Conservation (phyloP, 2,797 vertebrate genomes). For the Gallinago stenura region DNA sequence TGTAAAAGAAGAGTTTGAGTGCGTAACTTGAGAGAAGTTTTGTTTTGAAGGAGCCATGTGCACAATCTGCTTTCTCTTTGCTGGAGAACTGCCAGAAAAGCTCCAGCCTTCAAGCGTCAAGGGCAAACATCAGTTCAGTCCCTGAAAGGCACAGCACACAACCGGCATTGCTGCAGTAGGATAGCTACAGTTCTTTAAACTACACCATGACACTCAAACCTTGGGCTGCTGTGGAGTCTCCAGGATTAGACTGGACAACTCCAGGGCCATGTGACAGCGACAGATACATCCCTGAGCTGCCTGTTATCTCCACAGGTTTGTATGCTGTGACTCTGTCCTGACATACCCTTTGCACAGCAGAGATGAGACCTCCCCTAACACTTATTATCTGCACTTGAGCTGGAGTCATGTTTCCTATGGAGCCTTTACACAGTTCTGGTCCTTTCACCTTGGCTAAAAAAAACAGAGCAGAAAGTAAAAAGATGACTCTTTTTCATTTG, state of each 20-base stretch:
- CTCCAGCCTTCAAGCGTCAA: background rate
- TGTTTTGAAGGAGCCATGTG: conserved; percentile 26
- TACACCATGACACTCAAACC: background rate
- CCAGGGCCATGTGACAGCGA: fast-evolving
- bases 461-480: background rate
- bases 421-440: background rate
- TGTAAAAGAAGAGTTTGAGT: background rate
- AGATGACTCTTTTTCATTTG: background rate
- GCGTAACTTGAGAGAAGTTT: conserved; percentile 2
- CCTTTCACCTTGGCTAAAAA: background rate
- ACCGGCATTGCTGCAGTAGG: background rate
- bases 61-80: background rate
- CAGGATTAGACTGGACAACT: background rate
- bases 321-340: background rate
- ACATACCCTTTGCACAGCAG: background rate
- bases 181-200: background rate
- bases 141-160: conserved; percentile 32
- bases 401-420: fast-evolving
- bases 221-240: background rate
- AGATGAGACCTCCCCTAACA: background rate
- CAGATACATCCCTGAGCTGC: background rate
- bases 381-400: background rate
- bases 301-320: background rate
- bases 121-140: conserved; percentile 2
- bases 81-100: conserved; percentile 35